These are phyloP conservation scores for Blastomussa wellsi DNA, from an alignment of 92 coral and sea anemone species.

Conservation along the genomic window DNA sequence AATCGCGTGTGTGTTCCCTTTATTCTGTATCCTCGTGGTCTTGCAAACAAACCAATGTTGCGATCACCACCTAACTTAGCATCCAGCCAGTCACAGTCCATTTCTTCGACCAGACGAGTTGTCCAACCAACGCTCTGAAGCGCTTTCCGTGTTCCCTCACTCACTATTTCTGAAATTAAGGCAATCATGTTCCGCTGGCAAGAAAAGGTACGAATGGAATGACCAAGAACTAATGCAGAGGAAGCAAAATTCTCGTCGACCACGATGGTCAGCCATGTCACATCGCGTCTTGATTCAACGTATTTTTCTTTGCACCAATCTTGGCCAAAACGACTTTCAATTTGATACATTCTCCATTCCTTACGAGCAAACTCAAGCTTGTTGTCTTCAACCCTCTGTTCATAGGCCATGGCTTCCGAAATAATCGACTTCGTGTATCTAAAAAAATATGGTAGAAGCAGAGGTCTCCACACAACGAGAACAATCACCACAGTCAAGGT, in stretches of 20 bases:
- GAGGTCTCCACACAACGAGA: constrained; percentile 44
- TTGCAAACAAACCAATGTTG: constrained; percentile 24
- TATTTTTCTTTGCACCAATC: constrained; percentile 56
- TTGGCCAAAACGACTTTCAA: constrained; percentile 63
- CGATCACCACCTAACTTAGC: constrained; percentile 30
- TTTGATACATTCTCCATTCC: constrained; percentile 67
- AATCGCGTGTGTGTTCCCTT: constrained; percentile 91
- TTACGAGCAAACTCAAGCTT: constrained; percentile 59
- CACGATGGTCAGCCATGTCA: constrained; percentile 76
- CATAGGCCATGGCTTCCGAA: constrained; percentile 34
- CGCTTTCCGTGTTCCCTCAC: constrained; percentile 63
- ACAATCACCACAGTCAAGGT: not conserved
- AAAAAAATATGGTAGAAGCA: constrained; percentile 36
- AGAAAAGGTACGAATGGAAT: constrained; percentile 64
- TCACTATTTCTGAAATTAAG: constrained; percentile 72
- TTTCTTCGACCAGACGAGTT: constrained; percentile 64
- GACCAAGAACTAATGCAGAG: constrained; percentile 73
- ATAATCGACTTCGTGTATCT: constrained; percentile 47
- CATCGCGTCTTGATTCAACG: constrained; percentile 43
- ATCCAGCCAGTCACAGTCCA: constrained; percentile 95
- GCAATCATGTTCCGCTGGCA: constrained; percentile 81
- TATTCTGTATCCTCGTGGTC: constrained; percentile 36
- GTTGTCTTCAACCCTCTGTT: constrained; percentile 49
- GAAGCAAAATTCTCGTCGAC: constrained; percentile 77
- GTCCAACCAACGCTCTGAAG: constrained; percentile 77